Conservation (phyloP, 1,140 invertebrate genomes). For the Stegodyphus mimosarum region DNA sequence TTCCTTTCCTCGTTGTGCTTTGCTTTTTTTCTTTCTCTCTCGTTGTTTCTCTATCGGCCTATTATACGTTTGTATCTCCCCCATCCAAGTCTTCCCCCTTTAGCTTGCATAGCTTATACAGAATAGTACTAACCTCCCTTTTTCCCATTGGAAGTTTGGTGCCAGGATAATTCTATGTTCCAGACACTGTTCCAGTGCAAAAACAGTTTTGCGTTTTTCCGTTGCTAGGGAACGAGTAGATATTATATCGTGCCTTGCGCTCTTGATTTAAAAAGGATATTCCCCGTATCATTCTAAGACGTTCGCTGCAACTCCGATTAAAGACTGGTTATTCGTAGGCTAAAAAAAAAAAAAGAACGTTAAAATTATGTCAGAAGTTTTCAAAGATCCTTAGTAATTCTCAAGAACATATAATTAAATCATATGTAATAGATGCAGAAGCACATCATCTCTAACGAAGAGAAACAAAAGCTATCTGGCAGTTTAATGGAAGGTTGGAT, state of each 20-base stretch:
- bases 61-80: conserved; percentile 31
- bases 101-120: conserved; percentile 45
- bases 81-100: not conserved
- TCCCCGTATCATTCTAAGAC: conserved; percentile 19
- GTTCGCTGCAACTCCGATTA: conserved; percentile 24
- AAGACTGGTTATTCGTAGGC: conserved; percentile 20
- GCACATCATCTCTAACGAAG: not conserved
- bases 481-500: too few species aligned
- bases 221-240: conserved; percentile 57
- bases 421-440: too few species aligned
- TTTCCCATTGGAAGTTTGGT: conserved; percentile 42
- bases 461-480: too few species aligned
- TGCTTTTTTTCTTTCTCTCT: conserved; percentile 16
- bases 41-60: conserved; percentile 30
- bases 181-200: conserved; percentile 31
- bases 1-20: conserved; percentile 33
- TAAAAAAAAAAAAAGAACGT: conserved; percentile 4
- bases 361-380: not conserved
- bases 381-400: too few species aligned
- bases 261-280: conserved; percentile 50
- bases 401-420: too few species aligned
- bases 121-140: conserved; percentile 19
- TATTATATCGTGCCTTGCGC: conserved; percentile 30
- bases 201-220: conserved; percentile 52
- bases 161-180: conserved; percentile 58